Percentiles rank a stretch among this genome's conserved stretches.
These are phyloP conservation scores for Tachysurus vachellii DNA, from an alignment of 2,113 vertebrate species.

Conservation along the genomic window DNA sequence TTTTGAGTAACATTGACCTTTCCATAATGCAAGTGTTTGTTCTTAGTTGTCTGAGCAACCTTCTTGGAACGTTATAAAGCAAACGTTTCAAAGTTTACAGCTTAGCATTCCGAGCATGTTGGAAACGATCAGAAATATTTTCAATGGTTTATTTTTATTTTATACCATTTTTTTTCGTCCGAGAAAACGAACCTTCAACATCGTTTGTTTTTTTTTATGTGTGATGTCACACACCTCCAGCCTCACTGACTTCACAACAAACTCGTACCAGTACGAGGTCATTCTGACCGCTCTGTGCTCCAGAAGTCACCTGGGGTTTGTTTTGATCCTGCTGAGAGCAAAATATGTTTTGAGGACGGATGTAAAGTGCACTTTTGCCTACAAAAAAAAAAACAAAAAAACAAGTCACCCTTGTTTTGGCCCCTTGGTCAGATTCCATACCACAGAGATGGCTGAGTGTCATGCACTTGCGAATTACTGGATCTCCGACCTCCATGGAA, in stretches of 20 bases:
- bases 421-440: not conserved
- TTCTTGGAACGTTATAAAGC: not conserved
- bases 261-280: slow-evolving; percentile 12
- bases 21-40: not conserved
- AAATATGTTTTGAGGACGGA: slow-evolving; percentile 29
- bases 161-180: not conserved
- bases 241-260: slow-evolving; percentile 26
- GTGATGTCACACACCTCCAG: not conserved
- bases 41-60: not conserved
- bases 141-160: not conserved
- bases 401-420: not conserved
- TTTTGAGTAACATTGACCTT: not conserved
- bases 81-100: not conserved
- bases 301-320: slow-evolving; percentile 27
- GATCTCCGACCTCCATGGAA: no score
- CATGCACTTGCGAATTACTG: not conserved
- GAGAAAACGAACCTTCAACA: not conserved
- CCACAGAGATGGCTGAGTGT: not conserved
- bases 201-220: slow-evolving; percentile 5
- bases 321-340: slow-evolving; percentile 30
- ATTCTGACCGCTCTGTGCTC: not conserved
- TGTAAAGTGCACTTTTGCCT: not conserved
- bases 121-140: not conserved
- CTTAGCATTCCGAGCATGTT: not conserved
- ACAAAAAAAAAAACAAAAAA: not conserved